phyloP scores from a whole-genome alignment of 2,113 vertebrate species.

The Crocuta crocuta region DNA sequence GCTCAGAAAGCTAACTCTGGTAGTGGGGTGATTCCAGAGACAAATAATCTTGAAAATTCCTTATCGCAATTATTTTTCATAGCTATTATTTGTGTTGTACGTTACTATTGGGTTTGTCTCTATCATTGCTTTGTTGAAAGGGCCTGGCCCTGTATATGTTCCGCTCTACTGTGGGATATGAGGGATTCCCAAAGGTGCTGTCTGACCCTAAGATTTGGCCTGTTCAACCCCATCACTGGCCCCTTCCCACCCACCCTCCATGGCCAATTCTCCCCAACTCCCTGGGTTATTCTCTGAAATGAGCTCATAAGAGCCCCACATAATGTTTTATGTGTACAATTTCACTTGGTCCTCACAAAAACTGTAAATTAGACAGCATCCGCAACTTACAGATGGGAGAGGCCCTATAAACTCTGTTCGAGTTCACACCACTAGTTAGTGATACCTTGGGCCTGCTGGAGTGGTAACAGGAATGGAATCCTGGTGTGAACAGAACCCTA shows the following conservation, averaged over 20 bases:
- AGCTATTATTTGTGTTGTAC: background rate
- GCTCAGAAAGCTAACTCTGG: background rate
- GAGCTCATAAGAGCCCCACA: background rate
- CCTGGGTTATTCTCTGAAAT: background rate
- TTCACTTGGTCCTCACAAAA: background rate
- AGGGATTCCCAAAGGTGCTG: background rate
- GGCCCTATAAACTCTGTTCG: too few species aligned
- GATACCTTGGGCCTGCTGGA: background rate
- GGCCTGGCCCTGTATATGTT: background rate
- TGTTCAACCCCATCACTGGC: background rate
- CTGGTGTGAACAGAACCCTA: background rate
- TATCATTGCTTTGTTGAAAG: background rate
- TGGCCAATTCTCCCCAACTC: background rate
- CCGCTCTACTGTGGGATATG: background rate
- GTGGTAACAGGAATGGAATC: background rate
- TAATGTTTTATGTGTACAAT: background rate
- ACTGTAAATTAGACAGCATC: background rate
- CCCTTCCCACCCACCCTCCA: background rate
- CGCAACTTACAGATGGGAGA: background rate
- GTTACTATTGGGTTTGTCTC: background rate
- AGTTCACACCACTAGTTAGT: background rate
- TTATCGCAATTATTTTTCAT: background rate
- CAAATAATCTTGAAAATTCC: constrained; percentile 7
- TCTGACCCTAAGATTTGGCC: background rate
- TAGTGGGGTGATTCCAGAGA: background rate